Evolutionary conservation across 2,888 invertebrate genomes (phyloP).

Genomic region (Auanema sp.): DNA sequence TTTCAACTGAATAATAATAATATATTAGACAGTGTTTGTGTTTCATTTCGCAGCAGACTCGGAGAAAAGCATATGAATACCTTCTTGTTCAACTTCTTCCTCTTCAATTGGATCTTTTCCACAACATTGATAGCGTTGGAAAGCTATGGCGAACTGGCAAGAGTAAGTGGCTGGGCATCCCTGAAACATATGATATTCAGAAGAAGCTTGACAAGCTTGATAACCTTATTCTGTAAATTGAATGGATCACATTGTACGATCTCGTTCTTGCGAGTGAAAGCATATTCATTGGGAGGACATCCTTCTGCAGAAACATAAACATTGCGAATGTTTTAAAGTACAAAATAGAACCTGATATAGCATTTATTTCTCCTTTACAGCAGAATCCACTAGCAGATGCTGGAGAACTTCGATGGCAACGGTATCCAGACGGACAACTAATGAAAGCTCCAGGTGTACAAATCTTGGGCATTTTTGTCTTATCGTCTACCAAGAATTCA

Average conservation of each 20-base stretch:
- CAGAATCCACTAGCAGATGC: constrained; percentile 49
- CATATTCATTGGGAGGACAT: constrained; percentile 58
- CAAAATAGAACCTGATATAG: constrained; percentile 35
- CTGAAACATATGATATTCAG: constrained; percentile 8
- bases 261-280: constrained; percentile 43
- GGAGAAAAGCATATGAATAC: constrained; percentile 9
- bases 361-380: constrained; percentile 55
- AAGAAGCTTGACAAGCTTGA: constrained; percentile 19
- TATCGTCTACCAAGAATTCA: constrained; percentile 56
- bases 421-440: constrained; percentile 53
- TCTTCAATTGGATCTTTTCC: constrained; percentile 59
- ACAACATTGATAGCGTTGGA: constrained; percentile 59
- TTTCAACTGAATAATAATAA: not conserved
- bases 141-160: constrained; percentile 54
- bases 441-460: constrained; percentile 58
- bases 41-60: not conserved
- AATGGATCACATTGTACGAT: constrained; percentile 60
- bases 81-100: constrained; percentile 49
- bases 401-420: constrained; percentile 42
- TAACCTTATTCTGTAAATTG: constrained; percentile 53
- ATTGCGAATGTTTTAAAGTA: not conserved
- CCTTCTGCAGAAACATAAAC: constrained; percentile 40
- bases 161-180: constrained; percentile 41
- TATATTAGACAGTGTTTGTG: not conserved
- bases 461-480: constrained; percentile 54